Conservation (phyloP, 2,113 vertebrate genomes). For the Taurulus bubalis region DNA sequence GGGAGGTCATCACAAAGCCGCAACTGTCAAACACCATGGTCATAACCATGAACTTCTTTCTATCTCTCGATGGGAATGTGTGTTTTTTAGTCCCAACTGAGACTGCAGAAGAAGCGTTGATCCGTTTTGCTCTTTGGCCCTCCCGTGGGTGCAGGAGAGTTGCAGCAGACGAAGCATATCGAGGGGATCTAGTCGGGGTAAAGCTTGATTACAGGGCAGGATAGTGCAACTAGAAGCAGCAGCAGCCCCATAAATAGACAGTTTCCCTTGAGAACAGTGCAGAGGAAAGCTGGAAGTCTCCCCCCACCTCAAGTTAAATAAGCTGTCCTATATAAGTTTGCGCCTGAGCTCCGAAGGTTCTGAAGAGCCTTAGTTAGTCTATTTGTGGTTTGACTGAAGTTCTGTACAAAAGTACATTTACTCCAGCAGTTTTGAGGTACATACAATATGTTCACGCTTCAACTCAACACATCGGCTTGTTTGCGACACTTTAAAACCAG, state of each 20-base stretch:
- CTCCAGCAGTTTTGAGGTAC: not conserved
- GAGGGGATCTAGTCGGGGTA: constrained; percentile 25
- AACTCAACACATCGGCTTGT: too few species aligned
- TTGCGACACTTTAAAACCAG: not conserved
- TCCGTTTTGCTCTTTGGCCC: not conserved
- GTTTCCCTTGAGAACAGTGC: constrained; percentile 78
- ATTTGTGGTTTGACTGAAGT: not conserved
- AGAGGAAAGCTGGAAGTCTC: constrained; percentile 66
- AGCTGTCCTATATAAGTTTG: constrained; percentile 81
- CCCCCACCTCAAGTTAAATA: constrained; percentile 65
- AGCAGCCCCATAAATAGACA: constrained; percentile 81
- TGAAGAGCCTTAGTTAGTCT: constrained; percentile 5
- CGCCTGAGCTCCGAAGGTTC: constrained; percentile 40
- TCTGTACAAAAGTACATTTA: not conserved
- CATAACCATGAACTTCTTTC: constrained; percentile 14
- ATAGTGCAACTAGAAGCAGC: constrained; percentile 60
- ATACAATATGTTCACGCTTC: not conserved
- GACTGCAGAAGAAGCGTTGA: not conserved
- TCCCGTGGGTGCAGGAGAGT: constrained; percentile 2
- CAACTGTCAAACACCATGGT: constrained; percentile 43
- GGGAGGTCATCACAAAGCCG: constrained; percentile 51
- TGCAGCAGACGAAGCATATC: constrained; percentile 42
- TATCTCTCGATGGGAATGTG: not conserved
- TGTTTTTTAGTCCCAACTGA: not conserved
- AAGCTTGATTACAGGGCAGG: constrained; percentile 66